Base-by-base conservation (phyloP, 2,888 invertebrate species). In the Leptopterna dolabrata region DNA sequence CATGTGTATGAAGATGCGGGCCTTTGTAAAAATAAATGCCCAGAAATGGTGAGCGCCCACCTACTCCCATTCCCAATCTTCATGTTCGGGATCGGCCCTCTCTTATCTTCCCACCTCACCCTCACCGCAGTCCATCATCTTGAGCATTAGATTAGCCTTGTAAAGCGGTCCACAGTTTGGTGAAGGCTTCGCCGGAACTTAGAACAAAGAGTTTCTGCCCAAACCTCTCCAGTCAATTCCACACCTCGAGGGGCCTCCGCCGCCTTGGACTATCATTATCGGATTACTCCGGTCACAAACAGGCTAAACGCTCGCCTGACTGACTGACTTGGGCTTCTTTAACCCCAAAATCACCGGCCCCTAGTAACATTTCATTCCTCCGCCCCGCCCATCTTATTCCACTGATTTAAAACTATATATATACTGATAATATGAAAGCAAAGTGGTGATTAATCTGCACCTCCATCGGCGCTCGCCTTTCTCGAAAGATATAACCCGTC, bases 281-380 rank as follows among this genome's bases (percentile, higher is more conserved):
- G 78, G 78, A 78, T 78, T 78, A 78, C 78, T n/a, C 45, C 78
- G 78, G 78, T 78, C 78, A 78, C 78, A 78, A 78, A 78, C 78
- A 45, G 78, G 78, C 78, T 78, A 78, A 78, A 78, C 78, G 78
- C 78, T 78, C 78, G 78, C 78, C 27, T 78, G 78, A 78, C 78
- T 78, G 78, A 78, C 78, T 78, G 78, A 78, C 78, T 78, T n/a
- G 43, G 45, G 43, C 78, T 45, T 45, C 47, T 78, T 78, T 78
- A 78, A 45, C 78, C 78, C 78, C 78, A 78, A 78, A 78, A 78
- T 78, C 78, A 78, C 78, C 27, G 45, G 78, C 78, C 78, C 16
- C 78, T 36, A 73, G 73, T 73, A 73, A 73, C 78, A 45, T 78
- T 78, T 78, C 78, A 78, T 45, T 45, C 78, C 78, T 41, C 47